Base-by-base conservation (phyloP, 2,113 vertebrate species). In the Vidua macroura region DNA sequence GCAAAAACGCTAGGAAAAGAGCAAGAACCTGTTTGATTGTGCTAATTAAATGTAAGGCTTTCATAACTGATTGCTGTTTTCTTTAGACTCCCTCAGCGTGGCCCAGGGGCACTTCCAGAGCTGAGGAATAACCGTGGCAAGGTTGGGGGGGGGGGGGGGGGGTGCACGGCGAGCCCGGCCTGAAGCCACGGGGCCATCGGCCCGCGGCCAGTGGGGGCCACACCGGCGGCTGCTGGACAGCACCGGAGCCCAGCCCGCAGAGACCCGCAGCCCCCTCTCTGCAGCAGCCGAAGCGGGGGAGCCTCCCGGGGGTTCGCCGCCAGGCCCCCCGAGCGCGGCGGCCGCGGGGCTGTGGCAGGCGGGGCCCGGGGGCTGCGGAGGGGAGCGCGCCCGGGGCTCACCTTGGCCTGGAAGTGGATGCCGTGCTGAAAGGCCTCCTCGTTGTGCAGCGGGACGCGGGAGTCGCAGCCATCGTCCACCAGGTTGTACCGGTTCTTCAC, bases 371-470 rank as follows among this genome's bases (percentile, higher is more conserved):
- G 48, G 30, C 39, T 4, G 39, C 16, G 46, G 53, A 41, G 46
- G 41, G 53, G 60, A 59, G 59, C 86, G 60, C 63, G 55, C 52
- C 83, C 49, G 66, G 63, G 72, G 53, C 91, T 98, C 97, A 99
- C 99, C 99, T 99, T 99, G 96, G 99, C 98, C 98, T 99, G 98
- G 97, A 99, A 99, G 80, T 97, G 93, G 73, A 99, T 98, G 82
- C 99, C 99, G 76, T 99, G 99, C 92, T 99, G 98, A 77, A 99
- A 99, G 64, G 99, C 99, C 95, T 99, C 99, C 74, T 99, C 99
- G 95, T 98, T 99, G 93, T 99, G 98, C 78, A 99, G 98, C 66
- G 99, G 98, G 74, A 98, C 96, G 97, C 98, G 97, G 23, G 98
- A 98, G 94, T 99, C 99, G 92, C 97, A 98, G 92, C 98, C 97